These are phyloP conservation scores for Myoxocephalus aenaeus DNA, from an alignment of 2,797 vertebrate genomes.

Conservation along the genomic window DNA sequence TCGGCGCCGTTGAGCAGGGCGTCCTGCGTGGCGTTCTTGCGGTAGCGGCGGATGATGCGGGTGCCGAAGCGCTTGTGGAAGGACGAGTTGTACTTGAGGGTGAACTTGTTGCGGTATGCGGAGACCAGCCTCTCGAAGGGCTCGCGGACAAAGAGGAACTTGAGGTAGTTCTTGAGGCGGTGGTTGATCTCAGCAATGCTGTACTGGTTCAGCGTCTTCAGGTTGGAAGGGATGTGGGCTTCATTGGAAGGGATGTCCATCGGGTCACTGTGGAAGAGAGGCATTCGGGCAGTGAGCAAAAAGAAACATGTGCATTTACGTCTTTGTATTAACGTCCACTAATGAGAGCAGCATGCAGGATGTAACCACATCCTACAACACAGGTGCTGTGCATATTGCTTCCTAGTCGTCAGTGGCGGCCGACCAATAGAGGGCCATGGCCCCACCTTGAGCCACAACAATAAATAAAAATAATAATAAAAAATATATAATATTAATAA, in stretches of 20 bases:
- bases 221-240: slow-evolving; percentile 94
- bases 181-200: slow-evolving; percentile 98
- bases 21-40: slow-evolving; percentile 95
- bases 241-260: slow-evolving; percentile 98
- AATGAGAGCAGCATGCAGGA: background rate
- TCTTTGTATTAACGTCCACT: background rate
- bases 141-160: slow-evolving; percentile 97
- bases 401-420: too few relatives aligned
- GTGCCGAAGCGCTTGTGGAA: slow-evolving; percentile 98
- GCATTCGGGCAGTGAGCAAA: background rate
- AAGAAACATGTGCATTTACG: background rate
- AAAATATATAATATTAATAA: too few relatives aligned
- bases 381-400: background rate
- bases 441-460: too few relatives aligned
- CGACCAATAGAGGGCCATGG: too few relatives aligned
- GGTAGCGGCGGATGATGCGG: slow-evolving; percentile 94
- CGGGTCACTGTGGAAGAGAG: slow-evolving; percentile 80
- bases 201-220: slow-evolving; percentile 97
- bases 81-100: slow-evolving; percentile 97
- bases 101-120: slow-evolving; percentile 98
- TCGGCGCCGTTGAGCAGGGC: slow-evolving; percentile 90
- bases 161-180: slow-evolving; percentile 98
- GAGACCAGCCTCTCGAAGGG: slow-evolving; percentile 98
- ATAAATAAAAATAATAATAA: too few relatives aligned
- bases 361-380: background rate